Conservation (phyloP, 2,113 vertebrate species). For the Thunnus maccoyii region DNA sequence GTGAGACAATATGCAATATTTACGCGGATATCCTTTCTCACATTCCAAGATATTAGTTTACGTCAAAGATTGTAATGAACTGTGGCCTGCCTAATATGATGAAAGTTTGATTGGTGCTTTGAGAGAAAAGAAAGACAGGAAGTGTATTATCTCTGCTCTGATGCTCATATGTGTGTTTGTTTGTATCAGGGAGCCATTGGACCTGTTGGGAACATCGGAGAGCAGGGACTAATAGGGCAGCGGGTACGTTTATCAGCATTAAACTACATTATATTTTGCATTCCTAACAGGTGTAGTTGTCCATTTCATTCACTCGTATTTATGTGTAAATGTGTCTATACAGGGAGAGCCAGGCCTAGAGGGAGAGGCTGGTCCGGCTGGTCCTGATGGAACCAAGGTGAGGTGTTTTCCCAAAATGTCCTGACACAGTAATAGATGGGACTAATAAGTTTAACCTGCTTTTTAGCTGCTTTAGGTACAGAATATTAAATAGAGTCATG, state of each 20-base stretch:
- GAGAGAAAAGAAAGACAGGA: not conserved
- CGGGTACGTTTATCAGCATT: slow-evolving; percentile 84
- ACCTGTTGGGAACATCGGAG: slow-evolving; percentile 88
- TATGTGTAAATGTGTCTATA: slow-evolving; percentile 14
- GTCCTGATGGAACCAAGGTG: slow-evolving; percentile 94
- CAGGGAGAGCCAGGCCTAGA: slow-evolving; percentile 94
- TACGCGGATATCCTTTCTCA: not conserved
- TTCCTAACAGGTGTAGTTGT: not conserved
- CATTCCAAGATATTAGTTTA: too few species aligned
- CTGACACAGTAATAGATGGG: not conserved
- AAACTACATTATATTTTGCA: not conserved
- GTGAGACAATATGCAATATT: slow-evolving; percentile 76
- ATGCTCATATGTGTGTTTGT: slow-evolving; percentile 24
- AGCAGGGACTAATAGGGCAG: slow-evolving; percentile 92
- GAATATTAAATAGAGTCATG: not conserved
- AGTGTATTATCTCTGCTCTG: slow-evolving; percentile 2
- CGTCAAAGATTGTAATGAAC: too few species aligned
- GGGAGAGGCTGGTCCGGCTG: slow-evolving; percentile 89
- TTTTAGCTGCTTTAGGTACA: not conserved
- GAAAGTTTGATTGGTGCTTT: too few species aligned
- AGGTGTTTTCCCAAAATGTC: not conserved
- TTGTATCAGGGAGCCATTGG: slow-evolving; percentile 90
- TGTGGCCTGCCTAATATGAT: not conserved
- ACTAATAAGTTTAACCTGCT: not conserved
- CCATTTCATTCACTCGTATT: not conserved